phyloP scores from a whole-genome alignment of 2,797 vertebrate genomes.

The Nannoperca obscura region DNA sequence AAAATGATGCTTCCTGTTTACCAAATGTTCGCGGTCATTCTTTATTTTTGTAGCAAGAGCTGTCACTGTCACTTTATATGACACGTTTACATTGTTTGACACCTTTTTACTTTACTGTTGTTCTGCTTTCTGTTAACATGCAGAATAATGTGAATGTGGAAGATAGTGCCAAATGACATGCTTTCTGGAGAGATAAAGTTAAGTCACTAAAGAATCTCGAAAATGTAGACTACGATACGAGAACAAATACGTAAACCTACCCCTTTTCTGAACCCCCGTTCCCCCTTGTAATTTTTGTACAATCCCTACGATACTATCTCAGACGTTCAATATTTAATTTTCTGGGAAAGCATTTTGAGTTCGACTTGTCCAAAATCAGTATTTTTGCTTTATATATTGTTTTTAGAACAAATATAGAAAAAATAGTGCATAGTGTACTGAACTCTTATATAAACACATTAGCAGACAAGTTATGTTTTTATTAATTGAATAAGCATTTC shows the following conservation, averaged over 20 bases:
- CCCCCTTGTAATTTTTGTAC: not conserved
- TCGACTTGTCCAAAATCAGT: not conserved
- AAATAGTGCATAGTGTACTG: not conserved
- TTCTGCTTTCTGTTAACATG: not conserved
- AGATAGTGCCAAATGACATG: not conserved
- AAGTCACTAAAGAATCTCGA: not conserved
- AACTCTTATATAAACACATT: conserved; percentile 10
- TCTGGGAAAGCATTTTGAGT: not conserved
- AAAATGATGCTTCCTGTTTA: not conserved
- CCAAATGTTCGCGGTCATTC: not conserved
- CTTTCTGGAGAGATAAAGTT: not conserved
- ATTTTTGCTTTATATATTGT: not conserved
- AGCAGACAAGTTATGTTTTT: conserved; percentile 40
- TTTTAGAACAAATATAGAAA: conserved; percentile 2
- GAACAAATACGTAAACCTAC: not conserved
- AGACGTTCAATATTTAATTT: not conserved
- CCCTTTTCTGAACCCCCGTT: not conserved
- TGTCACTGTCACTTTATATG: not conserved
- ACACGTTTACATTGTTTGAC: no score
- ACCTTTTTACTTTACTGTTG: no score
- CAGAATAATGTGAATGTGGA: not conserved
- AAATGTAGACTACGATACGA: not conserved
- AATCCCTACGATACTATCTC: not conserved
- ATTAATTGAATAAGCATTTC: conserved; percentile 54
- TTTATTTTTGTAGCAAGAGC: not conserved